These are phyloP conservation scores for Chrysolina haemoptera DNA, from an alignment of 2,888 invertebrate genomes.

Conservation along the genomic window DNA sequence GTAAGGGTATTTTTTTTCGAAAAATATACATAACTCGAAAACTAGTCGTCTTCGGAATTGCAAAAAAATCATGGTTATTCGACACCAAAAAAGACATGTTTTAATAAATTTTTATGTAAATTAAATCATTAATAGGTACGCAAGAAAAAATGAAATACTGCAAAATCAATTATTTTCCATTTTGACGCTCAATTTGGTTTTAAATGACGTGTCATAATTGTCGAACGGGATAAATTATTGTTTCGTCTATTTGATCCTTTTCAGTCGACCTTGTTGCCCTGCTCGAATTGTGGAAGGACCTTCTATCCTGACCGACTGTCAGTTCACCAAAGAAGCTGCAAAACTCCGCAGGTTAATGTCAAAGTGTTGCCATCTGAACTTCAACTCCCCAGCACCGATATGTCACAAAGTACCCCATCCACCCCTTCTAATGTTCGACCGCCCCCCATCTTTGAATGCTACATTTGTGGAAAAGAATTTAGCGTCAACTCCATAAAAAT, in stretches of 20 bases:
- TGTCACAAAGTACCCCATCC: conserved; percentile 43
- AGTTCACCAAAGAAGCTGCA: conserved; percentile 74
- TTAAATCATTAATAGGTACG: no score
- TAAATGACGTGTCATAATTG: conserved; percentile 22
- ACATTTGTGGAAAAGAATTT: conserved; percentile 78
- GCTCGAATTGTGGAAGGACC: conserved; percentile 78
- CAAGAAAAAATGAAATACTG: no score
- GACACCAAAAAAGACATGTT: no score
- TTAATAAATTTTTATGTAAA: no score
- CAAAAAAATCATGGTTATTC: no score
- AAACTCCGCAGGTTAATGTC: conserved; percentile 52
- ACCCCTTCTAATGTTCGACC: conserved; percentile 34
- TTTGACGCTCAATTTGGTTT: no score
- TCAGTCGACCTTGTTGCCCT: conserved; percentile 74
- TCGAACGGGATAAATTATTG: background rate
- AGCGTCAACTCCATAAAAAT: conserved; percentile 76
- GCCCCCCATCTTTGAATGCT: conserved; percentile 71
- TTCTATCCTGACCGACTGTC: conserved; percentile 79
- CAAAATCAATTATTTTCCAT: no score
- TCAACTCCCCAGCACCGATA: conserved; percentile 34
- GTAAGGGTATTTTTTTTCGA: no score
- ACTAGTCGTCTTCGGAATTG: no score
- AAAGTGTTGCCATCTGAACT: conserved; percentile 56
- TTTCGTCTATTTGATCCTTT: conserved; percentile 38
- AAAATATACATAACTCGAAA: no score